These are phyloP conservation scores for Euproctis similis DNA, from an alignment of 2,888 invertebrate species.

Conservation along the genomic window DNA sequence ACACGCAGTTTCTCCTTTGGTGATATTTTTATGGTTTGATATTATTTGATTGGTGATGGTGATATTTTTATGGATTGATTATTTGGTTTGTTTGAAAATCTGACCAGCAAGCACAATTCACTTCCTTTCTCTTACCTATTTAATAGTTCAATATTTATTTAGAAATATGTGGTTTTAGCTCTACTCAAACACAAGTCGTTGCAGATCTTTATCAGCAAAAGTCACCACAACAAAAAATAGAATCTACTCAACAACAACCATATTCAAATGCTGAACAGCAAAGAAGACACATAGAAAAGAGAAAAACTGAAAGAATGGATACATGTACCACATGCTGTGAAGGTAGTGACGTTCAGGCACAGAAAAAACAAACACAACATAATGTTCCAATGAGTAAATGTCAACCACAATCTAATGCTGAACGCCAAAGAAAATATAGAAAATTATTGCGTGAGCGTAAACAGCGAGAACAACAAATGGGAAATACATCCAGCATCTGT, in stretches of 20 bases:
- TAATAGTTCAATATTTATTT: no score
- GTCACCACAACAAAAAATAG: constrained; percentile 1
- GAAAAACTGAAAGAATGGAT: constrained; percentile 4
- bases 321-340: constrained; percentile 1
- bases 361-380: not conserved
- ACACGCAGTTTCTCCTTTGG: no score
- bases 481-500: no score
- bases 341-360: not conserved
- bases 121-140: no score
- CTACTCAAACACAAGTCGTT: no score
- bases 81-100: no score
- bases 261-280: constrained; percentile 5
- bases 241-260: constrained; percentile 3
- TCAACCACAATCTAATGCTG: constrained; percentile 2
- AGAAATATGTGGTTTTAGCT: no score
- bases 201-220: no score
- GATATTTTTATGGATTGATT: no score
- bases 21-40: no score
- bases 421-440: constrained; percentile 4
- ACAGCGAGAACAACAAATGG: not conserved
- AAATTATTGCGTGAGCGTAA: constrained; percentile 1
- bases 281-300: constrained; percentile 4
- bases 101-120: no score
- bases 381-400: constrained; percentile 1
- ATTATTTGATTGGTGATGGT: no score